Percentiles rank a stretch among this genome's conserved stretches.
Evolutionary conservation across 2,113 vertebrate genomes (phyloP).

Genomic region (Hucho hucho): DNA sequence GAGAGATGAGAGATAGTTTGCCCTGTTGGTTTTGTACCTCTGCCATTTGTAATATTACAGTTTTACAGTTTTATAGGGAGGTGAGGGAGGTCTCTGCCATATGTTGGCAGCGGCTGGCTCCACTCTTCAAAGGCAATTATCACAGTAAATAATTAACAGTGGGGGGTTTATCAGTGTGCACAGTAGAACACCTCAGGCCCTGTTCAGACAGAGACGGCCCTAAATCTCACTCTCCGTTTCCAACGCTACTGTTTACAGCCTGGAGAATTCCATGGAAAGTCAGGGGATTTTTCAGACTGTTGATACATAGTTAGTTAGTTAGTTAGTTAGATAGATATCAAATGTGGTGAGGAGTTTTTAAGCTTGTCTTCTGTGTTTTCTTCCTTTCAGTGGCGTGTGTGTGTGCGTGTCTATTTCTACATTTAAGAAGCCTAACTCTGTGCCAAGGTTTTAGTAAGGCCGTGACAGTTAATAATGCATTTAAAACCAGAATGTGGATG

Average conservation of each 20-base stretch:
- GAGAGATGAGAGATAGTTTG: conserved; percentile 14
- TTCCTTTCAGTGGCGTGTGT: background rate
- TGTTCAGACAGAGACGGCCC: conserved; percentile 31
- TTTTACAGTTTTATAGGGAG: conserved; percentile 18
- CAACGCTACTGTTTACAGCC: conserved; percentile 19
- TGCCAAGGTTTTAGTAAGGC: background rate
- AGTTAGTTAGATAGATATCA: too few species aligned
- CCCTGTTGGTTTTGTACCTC: conserved; percentile 46
- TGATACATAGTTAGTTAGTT: too few species aligned
- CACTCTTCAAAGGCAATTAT: conserved; percentile 66
- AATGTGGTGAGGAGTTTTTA: background rate
- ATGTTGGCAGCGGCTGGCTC: conserved; percentile 47
- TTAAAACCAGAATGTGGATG: background rate
- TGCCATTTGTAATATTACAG: conserved; percentile 42
- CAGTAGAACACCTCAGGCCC: conserved; percentile 36
- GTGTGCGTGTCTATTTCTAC: background rate
- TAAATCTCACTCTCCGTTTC: conserved; percentile 28
- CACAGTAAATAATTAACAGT: conserved; percentile 65
- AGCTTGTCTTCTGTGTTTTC: background rate
- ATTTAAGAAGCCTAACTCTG: background rate
- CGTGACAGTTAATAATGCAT: background rate
- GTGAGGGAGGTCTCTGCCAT: conserved; percentile 35
- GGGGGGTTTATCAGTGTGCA: conserved; percentile 31
- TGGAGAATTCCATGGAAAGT: background rate
- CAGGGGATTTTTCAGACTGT: too few species aligned